phyloP scores from a whole-genome alignment of 1,140 invertebrate genomes.

The Theocolax elegans region DNA sequence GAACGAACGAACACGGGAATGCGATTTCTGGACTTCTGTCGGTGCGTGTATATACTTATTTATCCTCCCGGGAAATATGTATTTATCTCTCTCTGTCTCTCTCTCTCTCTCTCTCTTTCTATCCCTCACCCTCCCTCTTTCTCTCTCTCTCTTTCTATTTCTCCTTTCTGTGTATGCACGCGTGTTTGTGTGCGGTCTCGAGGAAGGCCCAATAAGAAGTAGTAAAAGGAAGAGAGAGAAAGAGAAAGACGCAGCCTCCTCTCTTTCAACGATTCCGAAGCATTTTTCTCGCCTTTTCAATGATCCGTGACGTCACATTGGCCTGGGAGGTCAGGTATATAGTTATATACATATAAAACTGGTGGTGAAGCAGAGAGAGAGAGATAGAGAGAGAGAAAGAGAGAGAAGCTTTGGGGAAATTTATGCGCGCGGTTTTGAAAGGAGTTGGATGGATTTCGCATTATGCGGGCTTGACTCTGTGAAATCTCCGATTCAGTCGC shows the following conservation, averaged over 20 bases:
- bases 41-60: neutral
- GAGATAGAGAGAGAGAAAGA: too few species aligned
- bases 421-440: neutral
- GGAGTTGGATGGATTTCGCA: neutral
- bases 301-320: neutral
- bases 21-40: neutral
- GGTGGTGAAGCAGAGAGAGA: too few species aligned
- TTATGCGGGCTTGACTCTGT: neutral
- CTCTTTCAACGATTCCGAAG: neutral
- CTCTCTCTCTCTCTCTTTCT: neutral
- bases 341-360: too few species aligned
- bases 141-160: neutral
- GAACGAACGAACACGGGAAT: neutral
- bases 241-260: neutral
- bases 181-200: too few species aligned
- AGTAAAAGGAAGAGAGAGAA: too few species aligned
- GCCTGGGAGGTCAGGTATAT: too few species aligned
- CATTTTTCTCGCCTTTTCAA: conserved; percentile 19
- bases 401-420: neutral
- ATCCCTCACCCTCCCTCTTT: neutral
- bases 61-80: too few species aligned
- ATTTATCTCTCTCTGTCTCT: neutral
- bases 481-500: neutral
- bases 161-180: too few species aligned
- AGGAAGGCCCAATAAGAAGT: too few species aligned